These are phyloP conservation scores for Caenorhabditis sulstoni DNA, from an alignment of 2,888 invertebrate genomes.

Conservation along the genomic window DNA sequence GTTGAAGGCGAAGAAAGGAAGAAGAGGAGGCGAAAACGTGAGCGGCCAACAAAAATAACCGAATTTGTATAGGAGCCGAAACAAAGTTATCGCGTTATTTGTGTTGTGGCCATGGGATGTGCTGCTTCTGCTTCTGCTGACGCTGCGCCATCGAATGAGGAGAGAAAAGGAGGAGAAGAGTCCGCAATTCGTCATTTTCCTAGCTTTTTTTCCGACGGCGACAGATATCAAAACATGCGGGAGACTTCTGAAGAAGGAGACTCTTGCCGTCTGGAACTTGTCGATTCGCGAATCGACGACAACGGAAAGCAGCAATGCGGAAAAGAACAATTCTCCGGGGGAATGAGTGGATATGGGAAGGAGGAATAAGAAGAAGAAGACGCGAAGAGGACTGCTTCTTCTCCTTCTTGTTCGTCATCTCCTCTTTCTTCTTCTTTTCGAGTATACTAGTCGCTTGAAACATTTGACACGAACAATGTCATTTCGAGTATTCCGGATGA, in stretches of 20 bases:
- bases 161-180: constrained; percentile 30
- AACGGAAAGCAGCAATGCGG: constrained; percentile 46
- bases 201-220: constrained; percentile 28
- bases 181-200: constrained; percentile 59
- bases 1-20: constrained; percentile 10
- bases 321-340: constrained; percentile 59
- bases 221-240: constrained; percentile 25
- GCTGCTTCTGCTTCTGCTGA: not conserved
- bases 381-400: constrained; percentile 17
- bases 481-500: not conserved
- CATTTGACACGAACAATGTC: constrained; percentile 21
- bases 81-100: constrained; percentile 65
- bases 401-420: constrained; percentile 14
- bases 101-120: constrained; percentile 42
- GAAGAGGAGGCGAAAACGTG: constrained; percentile 15
- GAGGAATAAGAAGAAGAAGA: constrained; percentile 22
- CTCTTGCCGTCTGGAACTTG: constrained; percentile 47
- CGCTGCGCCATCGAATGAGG: constrained; percentile 13
- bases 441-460: constrained; percentile 24
- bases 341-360: constrained; percentile 48
- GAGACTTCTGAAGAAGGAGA: constrained; percentile 7
- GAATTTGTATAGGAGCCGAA: constrained; percentile 62
- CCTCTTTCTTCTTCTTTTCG: constrained; percentile 30
- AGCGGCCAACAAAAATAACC: constrained; percentile 58
- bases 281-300: constrained; percentile 22